phyloP scores from a whole-genome alignment of 2,113 vertebrate genomes.

The Oceanites oceanicus region DNA sequence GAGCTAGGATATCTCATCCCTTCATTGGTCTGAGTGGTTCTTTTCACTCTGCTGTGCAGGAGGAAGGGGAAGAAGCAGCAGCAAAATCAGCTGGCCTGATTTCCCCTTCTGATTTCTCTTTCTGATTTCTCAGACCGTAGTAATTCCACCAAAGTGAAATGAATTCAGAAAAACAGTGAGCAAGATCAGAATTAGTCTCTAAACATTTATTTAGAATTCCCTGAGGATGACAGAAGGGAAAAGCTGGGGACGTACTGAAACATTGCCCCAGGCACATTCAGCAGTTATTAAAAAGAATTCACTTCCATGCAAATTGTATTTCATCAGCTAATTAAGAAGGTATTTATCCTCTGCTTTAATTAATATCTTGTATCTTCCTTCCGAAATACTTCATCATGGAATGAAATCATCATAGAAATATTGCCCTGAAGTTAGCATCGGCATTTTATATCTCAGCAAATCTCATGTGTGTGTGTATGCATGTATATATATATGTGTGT shows the following conservation, averaged over 20 bases:
- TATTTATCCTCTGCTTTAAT: conserved; percentile 74
- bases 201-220: conserved; percentile 36
- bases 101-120: not conserved
- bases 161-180: not conserved
- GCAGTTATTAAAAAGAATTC: conserved; percentile 57
- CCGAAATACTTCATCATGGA: conserved; percentile 73
- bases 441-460: conserved; percentile 73
- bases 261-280: not conserved
- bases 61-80: not conserved
- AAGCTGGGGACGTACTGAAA: not conserved
- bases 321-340: conserved; percentile 75
- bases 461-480: conserved; percentile 32
- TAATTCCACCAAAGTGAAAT: not conserved
- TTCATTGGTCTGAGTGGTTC: not conserved
- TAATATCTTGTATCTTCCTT: conserved; percentile 76
- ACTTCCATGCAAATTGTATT: conserved; percentile 73
- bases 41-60: not conserved
- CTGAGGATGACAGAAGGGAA: conserved; percentile 15
- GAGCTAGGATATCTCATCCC: not conserved
- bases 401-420: conserved; percentile 76
- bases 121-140: not conserved
- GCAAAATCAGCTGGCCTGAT: not conserved
- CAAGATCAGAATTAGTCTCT: not conserved
- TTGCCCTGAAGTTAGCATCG: conserved; percentile 59
- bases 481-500: not conserved